These are phyloP conservation scores for Bombus vancouverensis DNA, from an alignment of 1,140 invertebrate genomes.

Conservation along the genomic window DNA sequence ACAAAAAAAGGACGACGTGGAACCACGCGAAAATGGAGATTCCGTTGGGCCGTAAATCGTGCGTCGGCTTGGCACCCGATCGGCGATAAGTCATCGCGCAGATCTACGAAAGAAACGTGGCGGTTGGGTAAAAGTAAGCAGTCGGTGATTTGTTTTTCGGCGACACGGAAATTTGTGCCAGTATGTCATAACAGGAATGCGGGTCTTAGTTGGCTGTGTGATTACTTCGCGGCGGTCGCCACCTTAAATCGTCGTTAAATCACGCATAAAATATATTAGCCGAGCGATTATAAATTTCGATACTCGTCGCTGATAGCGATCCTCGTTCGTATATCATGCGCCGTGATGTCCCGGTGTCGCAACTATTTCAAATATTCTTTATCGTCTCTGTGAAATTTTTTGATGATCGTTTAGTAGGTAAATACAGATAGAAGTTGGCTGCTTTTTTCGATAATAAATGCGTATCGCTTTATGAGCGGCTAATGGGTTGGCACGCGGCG, in stretches of 20 bases:
- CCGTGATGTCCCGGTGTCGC: neutral
- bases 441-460: no score
- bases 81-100: slow-evolving; percentile 31
- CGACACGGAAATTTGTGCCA: slow-evolving; percentile 48
- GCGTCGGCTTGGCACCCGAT: neutral
- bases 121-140: neutral
- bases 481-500: neutral
- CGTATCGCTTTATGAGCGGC: neutral
- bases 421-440: neutral
- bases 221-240: slow-evolving; percentile 17
- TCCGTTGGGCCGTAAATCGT: slow-evolving; percentile 23
- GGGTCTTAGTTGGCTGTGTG: neutral
- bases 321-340: slow-evolving; percentile 5
- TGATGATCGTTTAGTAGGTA: neutral
- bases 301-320: slow-evolving; percentile 40
- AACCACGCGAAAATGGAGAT: neutral
- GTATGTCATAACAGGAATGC: slow-evolving; percentile 49
- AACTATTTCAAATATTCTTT: neutral
- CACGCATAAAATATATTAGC: slow-evolving; percentile 45
- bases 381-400: neutral
- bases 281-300: slow-evolving; percentile 48
- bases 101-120: slow-evolving; percentile 14
- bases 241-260: slow-evolving; percentile 30
- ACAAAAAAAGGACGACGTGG: neutral
- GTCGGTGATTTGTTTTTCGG: slow-evolving; percentile 48